These are phyloP conservation scores for Alectura lathami DNA, from an alignment of 2,113 vertebrate genomes.

Conservation along the genomic window DNA sequence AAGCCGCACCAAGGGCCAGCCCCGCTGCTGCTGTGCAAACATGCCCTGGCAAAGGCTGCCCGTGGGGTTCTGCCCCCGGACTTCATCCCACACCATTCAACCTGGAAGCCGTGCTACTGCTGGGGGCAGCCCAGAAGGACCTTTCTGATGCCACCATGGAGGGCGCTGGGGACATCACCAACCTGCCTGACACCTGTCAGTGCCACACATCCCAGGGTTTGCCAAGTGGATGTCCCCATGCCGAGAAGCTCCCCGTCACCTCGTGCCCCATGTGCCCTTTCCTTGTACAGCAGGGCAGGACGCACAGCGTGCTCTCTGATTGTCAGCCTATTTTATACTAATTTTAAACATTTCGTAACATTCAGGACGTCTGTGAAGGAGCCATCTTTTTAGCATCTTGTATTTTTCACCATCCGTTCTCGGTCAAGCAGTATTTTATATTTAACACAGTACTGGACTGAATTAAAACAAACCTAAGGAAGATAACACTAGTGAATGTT, in stretches of 20 bases:
- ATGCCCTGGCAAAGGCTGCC: neutral
- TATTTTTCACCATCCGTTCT: slow-evolving; percentile 36
- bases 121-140: neutral
- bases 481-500: slow-evolving; percentile 15
- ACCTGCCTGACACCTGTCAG: neutral
- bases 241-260: neutral
- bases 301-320: neutral
- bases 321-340: slow-evolving; percentile 37
- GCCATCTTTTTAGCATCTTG: slow-evolving; percentile 43
- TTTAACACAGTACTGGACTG: slow-evolving; percentile 60
- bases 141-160: neutral
- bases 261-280: neutral
- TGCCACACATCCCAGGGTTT: neutral
- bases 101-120: accelerated
- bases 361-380: neutral
- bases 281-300: neutral
- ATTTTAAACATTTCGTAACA: neutral
- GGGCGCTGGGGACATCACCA: accelerated
- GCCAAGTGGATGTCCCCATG: neutral
- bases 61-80: accelerated
- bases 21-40: neutral
- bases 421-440: slow-evolving; percentile 66
- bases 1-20: neutral
- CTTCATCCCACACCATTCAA: neutral
- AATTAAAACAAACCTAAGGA: slow-evolving; percentile 19